A percentile compares a stretch with the other conserved stretches of the same genome.
Evolutionary conservation across 2,113 vertebrate species (phyloP).

Genomic region (Colius striatus): DNA sequence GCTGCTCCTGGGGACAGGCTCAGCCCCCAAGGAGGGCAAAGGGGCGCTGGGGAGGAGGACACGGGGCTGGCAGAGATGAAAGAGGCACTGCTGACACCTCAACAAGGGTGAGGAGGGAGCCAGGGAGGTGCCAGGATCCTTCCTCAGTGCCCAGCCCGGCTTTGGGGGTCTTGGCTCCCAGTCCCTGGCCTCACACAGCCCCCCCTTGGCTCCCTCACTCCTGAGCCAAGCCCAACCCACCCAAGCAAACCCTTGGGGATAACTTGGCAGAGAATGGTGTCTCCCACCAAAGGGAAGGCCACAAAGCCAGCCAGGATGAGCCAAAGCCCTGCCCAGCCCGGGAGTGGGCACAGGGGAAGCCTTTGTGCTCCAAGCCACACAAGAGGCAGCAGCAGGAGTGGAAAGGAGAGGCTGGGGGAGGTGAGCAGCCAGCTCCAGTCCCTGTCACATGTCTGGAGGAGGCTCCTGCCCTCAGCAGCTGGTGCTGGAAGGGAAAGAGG

Average conservation of each 20-base stretch:
- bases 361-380: background rate
- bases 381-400: background rate
- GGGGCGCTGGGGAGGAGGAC: too few species aligned
- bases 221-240: background rate
- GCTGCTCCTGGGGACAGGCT: background rate
- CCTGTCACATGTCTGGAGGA: background rate
- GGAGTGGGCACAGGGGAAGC: background rate
- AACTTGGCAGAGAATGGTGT: background rate
- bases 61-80: background rate
- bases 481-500: background rate
- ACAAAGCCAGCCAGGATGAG: background rate
- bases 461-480: background rate
- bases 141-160: background rate
- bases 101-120: background rate
- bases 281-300: accelerated
- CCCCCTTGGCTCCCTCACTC: too few species aligned
- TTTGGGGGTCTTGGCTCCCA: background rate
- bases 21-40: background rate
- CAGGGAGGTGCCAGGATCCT: background rate
- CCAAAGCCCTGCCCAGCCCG: accelerated
- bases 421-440: background rate
- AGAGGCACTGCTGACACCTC: background rate
- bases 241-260: background rate
- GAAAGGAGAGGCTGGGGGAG: background rate
- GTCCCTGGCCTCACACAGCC: too few species aligned